phyloP scores from a whole-genome alignment of 2,113 vertebrate genomes.

The Amazona guildingii region DNA sequence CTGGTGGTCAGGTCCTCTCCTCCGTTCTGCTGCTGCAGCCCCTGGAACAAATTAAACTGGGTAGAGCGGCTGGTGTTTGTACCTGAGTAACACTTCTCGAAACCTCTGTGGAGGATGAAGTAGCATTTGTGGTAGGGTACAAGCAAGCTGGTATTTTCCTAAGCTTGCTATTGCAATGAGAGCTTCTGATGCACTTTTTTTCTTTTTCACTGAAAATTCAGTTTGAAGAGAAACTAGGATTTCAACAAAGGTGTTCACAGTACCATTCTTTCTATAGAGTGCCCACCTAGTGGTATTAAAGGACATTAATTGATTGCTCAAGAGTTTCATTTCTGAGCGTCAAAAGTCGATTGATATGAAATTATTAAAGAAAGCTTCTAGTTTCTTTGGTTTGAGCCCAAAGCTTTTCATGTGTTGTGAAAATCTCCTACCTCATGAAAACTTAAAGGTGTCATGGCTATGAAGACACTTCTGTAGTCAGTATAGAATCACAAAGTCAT shows the following conservation, averaged over 20 bases:
- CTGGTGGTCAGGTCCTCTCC: not conserved
- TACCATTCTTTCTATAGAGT: not conserved
- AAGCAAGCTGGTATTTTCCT: not conserved
- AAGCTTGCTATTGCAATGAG: not conserved
- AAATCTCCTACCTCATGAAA: not conserved
- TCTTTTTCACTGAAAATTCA: not conserved
- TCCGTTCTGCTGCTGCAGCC: not conserved
- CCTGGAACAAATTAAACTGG: not conserved
- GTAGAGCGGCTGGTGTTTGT: not conserved
- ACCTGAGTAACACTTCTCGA: not conserved
- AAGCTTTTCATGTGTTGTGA: not conserved
- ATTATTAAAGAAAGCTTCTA: not conserved
- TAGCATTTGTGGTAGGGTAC: not conserved
- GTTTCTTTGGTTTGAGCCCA: not conserved
- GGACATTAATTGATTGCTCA: not conserved
- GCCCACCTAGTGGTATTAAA: not conserved
- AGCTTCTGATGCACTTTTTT: not conserved
- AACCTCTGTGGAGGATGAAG: not conserved
- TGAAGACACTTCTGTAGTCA: not conserved
- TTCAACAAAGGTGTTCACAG: not conserved
- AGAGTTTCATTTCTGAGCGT: not conserved
- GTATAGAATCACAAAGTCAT: not conserved
- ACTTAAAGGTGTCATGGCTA: not conserved
- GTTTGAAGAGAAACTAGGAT: not conserved
- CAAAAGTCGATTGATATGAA: not conserved